Percentiles rank a stretch among this genome's conserved stretches.
Conservation (phyloP, 2,113 vertebrate species). For the Chelonoidis abingdonii region DNA sequence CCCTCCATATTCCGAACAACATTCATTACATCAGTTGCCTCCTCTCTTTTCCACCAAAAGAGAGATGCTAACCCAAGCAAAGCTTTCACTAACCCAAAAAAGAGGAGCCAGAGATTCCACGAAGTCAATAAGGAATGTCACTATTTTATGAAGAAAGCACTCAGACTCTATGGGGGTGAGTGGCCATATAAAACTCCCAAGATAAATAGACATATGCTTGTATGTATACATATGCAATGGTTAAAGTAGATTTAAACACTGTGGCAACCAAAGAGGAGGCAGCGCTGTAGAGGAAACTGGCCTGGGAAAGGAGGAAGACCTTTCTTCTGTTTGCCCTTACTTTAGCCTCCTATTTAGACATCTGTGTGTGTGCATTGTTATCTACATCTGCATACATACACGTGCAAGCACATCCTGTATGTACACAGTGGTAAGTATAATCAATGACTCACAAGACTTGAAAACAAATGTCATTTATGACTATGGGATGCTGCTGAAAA, state of each 20-base stretch:
- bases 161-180: not conserved
- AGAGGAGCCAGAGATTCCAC: not conserved
- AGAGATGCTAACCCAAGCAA: not conserved
- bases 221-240: not conserved
- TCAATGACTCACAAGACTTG: conserved; percentile 9
- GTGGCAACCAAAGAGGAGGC: not conserved
- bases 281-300: not conserved
- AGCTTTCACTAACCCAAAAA: not conserved
- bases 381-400: not conserved
- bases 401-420: not conserved
- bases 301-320: not conserved
- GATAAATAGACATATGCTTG: not conserved
- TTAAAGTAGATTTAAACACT: not conserved
- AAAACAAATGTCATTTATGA: conserved; percentile 51
- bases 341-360: not conserved
- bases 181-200: not conserved
- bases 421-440: not conserved
- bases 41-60: not conserved
- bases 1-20: not conserved
- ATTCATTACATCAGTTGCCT: not conserved
- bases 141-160: too few relatives aligned
- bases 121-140: not conserved
- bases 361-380: not conserved
- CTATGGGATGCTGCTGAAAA: not conserved
- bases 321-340: not conserved